Percentiles rank a stretch among this genome's conserved stretches.
phyloP scores from a whole-genome alignment of 2,113 vertebrate genomes.

The Pan troglodytes region NHGRI_mPanTro3-v2.1_pri NC_072414.2:61371501-61372000 shows the following conservation, averaged over 20 bases:
- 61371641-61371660: not conserved
- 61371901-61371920: too few species aligned
- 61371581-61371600: not conserved
- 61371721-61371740: not conserved
- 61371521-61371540: not conserved
- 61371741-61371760: not conserved
- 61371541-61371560: not conserved
- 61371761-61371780: too few species aligned
- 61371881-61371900: too few species aligned
- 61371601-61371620: not conserved
- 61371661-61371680: not conserved
- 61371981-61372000: too few species aligned
- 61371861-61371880: too few species aligned
- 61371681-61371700: not conserved
- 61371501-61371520: not conserved
- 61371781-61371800: not conserved
- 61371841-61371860: too few species aligned
- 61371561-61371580: not conserved
- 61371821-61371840: too few species aligned
- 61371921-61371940: too few species aligned
- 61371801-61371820: not conserved
- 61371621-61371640: not conserved
- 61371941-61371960: too few species aligned
- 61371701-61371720: not conserved
- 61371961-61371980: too few species aligned